phyloP scores from a whole-genome alignment of 2,888 invertebrate genomes.

The Vanessa cardui region DNA sequence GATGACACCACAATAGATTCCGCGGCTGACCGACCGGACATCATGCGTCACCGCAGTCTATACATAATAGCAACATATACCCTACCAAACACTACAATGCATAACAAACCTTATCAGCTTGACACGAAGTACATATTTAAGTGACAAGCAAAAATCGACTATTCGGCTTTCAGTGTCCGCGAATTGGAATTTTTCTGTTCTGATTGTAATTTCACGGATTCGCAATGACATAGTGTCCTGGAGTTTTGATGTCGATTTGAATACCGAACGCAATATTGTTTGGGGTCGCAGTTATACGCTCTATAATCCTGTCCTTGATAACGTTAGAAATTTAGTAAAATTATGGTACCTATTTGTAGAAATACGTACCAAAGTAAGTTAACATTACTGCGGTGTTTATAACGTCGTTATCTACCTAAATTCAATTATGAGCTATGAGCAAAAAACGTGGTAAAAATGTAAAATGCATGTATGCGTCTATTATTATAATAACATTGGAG shows the following conservation, averaged over 20 bases:
- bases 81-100: slow-evolving; percentile 8
- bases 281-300: background rate
- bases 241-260: slow-evolving; percentile 9
- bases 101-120: slow-evolving; percentile 2
- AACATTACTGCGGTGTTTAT: too few relatives aligned
- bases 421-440: too few relatives aligned
- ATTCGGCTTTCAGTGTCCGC: slow-evolving; percentile 5
- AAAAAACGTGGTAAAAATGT: too few relatives aligned
- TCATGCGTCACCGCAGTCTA: slow-evolving; percentile 26
- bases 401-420: too few relatives aligned
- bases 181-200: slow-evolving; percentile 12
- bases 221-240: slow-evolving; percentile 14
- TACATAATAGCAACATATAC: slow-evolving; percentile 12
- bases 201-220: slow-evolving; percentile 14
- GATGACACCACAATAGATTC: slow-evolving; percentile 43
- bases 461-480: too few relatives aligned
- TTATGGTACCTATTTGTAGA: too few relatives aligned
- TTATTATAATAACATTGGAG: too few relatives aligned
- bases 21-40: slow-evolving; percentile 42
- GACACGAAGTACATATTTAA: background rate
- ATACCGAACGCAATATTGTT: slow-evolving; percentile 5
- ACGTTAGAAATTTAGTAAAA: too few relatives aligned
- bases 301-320: too few relatives aligned
- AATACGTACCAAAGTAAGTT: too few relatives aligned
- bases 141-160: background rate